A percentile compares a stretch with the other conserved stretches of the same genome.
Evolutionary conservation across 2,888 invertebrate species (phyloP).

Genomic region (Ornithoptera alexandrae): DNA sequence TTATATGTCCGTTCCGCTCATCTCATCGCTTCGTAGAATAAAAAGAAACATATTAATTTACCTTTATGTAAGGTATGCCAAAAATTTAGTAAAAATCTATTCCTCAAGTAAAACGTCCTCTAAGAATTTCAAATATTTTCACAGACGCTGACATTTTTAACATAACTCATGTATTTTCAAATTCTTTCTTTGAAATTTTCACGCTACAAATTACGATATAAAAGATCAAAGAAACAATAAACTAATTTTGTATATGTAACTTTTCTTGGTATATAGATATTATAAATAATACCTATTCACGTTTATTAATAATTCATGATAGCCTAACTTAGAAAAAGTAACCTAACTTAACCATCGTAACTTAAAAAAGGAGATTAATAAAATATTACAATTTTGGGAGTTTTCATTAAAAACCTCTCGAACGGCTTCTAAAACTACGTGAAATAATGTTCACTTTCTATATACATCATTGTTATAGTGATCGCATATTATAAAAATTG

Average conservation of each 20-base stretch:
- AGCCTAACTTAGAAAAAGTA: too few species aligned
- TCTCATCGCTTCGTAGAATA: too few species aligned
- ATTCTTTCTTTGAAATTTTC: slow-evolving; percentile 2
- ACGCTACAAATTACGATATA: not conserved
- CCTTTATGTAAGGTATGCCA: too few species aligned
- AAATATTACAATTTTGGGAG: not conserved
- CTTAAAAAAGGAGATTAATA: too few species aligned
- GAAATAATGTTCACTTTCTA: not conserved
- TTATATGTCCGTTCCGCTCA: too few species aligned
- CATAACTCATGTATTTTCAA: slow-evolving; percentile 2
- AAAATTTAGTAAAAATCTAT: not conserved
- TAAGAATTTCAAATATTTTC: slow-evolving; percentile 1
- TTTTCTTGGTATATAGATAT: not conserved
- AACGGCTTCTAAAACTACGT: not conserved
- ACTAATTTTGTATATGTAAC: not conserved
- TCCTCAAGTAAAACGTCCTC: not conserved
- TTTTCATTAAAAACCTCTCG: not conserved
- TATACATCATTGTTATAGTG: too few species aligned
- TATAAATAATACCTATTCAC: too few species aligned
- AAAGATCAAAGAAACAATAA: not conserved
- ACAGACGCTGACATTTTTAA: not conserved
- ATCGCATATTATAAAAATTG: too few species aligned
- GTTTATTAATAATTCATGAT: too few species aligned
- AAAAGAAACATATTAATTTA: too few species aligned
- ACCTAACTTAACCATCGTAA: too few species aligned